Evolutionary conservation across 1,140 invertebrate species (phyloP), one percentile per base, ranked within the genome.

Genomic region (Leucophenga varia): DNA sequence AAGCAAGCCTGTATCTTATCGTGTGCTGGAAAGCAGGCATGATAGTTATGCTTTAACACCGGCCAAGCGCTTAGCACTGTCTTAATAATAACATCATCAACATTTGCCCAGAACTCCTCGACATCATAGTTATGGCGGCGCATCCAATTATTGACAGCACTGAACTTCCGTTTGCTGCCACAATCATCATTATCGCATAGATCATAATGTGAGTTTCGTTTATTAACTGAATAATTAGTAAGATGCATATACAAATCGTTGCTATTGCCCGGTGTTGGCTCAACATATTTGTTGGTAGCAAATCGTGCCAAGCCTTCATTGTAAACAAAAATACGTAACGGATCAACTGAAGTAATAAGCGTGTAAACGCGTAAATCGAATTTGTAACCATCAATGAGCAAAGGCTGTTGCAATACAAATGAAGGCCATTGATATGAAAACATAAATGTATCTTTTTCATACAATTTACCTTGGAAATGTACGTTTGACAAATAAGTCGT

Each of bases 191-290:
- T 82, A 37, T 73, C 70, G 36, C 70, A 72, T 8, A 67, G 42
- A 22, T 72, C 69, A 63, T 89, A 93, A 43, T 88, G 87, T 37
- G 86, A 79, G 63, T 89, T 93, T 54, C 91, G 86, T 63, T 95
- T 97, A 76, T 98, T 97, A 1, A 98, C 84, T 1, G 92, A 90
- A 72, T 98, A 98, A 79, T 98, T 98, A 1, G 96, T 98, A 46
- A 98, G 79, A 77, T 98, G 96, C 91, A 97, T 97, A 71, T 87
- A 98, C 22, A 93, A 82, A 70, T 96, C 91, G 1, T 81, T 80
- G 2, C 88, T 82, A 57, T 95, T 95, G 25, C 85, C 81, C 12
- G 82, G 78, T 35, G 81, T 88, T 0, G 91, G 91, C 58, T 91
- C 87, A 49, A 84, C 83, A 64, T 94, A 95, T 58, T 87, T 82